A percentile compares a stretch with the other conserved stretches of the same genome.
These are phyloP conservation scores for Strigamia transsilvanica DNA, from an alignment of 2,888 invertebrate species.

Conservation along the genomic window DNA sequence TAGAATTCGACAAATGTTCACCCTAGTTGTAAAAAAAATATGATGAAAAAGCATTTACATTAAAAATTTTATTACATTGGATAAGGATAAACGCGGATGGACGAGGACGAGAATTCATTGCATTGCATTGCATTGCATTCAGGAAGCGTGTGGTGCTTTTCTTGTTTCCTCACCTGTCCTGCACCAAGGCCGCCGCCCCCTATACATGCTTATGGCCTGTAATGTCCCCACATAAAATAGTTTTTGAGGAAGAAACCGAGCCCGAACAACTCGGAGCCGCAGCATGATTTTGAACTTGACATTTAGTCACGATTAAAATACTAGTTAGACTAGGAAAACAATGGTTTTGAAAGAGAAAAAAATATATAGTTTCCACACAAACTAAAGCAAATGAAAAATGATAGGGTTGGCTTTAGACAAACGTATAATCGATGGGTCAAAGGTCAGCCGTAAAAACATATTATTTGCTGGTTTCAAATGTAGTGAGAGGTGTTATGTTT, in stretches of 20 bases:
- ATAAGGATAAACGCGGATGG: constrained; percentile 16
- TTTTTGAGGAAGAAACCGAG: neutral
- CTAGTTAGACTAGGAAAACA: constrained; percentile 14
- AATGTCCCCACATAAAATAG: constrained; percentile 9
- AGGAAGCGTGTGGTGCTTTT: constrained; percentile 17
- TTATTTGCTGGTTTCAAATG: neutral
- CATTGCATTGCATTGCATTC: neutral
- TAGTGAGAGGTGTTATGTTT: neutral
- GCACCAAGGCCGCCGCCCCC: constrained; percentile 35
- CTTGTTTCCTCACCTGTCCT: constrained; percentile 35
- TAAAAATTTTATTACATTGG: constrained; percentile 14
- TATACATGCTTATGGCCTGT: constrained; percentile 35
- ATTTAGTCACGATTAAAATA: constrained; percentile 22
- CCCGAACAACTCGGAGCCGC: neutral
- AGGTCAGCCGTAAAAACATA: neutral
- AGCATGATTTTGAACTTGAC: constrained; percentile 26
- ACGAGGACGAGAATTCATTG: neutral
- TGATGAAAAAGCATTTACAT: neutral
- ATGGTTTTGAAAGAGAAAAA: neutral
- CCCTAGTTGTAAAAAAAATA: neutral
- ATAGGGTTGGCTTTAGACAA: neutral
- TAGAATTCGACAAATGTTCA: constrained; percentile 7
- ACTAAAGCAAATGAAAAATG: constrained; percentile 15
- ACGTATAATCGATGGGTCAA: neutral
- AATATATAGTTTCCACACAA: neutral